phyloP scores from a whole-genome alignment of 2,888 invertebrate species.

The Laothoe populi region DNA sequence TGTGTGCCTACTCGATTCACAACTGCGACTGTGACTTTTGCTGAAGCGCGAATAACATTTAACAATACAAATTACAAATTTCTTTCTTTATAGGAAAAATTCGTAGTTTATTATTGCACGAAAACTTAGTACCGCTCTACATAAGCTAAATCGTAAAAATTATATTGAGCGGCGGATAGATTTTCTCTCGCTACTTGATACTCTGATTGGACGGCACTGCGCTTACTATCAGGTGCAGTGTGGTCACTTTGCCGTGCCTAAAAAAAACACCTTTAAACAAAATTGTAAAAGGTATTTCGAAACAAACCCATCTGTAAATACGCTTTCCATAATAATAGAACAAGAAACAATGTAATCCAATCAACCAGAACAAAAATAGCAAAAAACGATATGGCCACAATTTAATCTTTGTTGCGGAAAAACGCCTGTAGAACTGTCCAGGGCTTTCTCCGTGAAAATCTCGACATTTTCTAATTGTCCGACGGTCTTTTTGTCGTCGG shows the following conservation, averaged over 20 bases:
- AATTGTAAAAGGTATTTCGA: no score
- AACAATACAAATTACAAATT: no score
- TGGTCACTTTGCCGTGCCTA: not conserved
- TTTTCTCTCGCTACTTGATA: no score
- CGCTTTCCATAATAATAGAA: not conserved
- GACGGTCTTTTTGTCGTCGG: not conserved
- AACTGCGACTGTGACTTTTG: not conserved
- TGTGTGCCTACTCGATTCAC: not conserved
- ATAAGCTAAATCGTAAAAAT: no score
- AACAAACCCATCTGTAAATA: no score
- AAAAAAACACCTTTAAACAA: not conserved
- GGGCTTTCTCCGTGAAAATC: not conserved
- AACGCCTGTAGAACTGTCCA: not conserved
- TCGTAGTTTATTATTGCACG: no score
- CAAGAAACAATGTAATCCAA: not conserved
- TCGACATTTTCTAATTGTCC: slow-evolving; percentile 12
- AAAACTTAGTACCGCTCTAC: no score
- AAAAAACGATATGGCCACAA: not conserved
- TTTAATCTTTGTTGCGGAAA: slow-evolving; percentile 7
- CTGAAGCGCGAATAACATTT: no score
- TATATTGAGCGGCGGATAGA: no score
- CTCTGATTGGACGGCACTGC: no score
- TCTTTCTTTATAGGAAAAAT: no score
- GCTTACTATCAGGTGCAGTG: no score
- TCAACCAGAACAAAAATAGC: slow-evolving; percentile 3